phyloP scores from a whole-genome alignment of 2,888 invertebrate genomes.

The Lagria hirta region DNA sequence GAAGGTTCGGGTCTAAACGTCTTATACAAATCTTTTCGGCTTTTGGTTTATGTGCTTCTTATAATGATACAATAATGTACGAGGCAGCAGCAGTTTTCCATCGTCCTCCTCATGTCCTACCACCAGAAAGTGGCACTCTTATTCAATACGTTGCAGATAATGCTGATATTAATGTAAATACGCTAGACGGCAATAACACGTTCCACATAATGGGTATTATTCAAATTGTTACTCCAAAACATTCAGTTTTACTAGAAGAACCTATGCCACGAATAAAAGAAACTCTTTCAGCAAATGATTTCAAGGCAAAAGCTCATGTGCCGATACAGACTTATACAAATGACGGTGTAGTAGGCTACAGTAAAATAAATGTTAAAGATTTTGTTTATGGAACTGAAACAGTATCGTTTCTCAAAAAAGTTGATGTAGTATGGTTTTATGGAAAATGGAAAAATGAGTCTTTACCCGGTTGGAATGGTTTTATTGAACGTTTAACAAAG shows the following conservation, averaged over 20 bases:
- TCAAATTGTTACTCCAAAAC: conserved; percentile 36
- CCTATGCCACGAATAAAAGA: conserved; percentile 25
- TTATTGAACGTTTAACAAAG: conserved; percentile 32
- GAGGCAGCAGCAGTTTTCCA: conserved; percentile 35
- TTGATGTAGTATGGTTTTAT: conserved; percentile 29
- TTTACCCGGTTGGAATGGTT: conserved; percentile 35
- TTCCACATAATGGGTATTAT: conserved; percentile 41
- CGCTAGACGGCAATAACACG: conserved; percentile 39
- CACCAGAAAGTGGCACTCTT: no score
- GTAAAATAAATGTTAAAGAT: background rate
- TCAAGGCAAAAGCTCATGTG: conserved; percentile 31
- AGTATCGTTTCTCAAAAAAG: background rate
- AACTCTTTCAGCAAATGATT: conserved; percentile 27
- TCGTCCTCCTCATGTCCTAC: no score
- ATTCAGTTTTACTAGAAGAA: conserved; percentile 30
- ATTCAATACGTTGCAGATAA: conserved; percentile 41
- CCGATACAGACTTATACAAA: conserved; percentile 24
- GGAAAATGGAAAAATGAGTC: conserved; percentile 23
- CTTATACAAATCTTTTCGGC: no score
- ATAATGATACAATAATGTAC: conserved; percentile 34
- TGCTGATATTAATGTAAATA: conserved; percentile 42
- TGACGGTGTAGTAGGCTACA: conserved; percentile 24
- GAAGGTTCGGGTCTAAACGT: conserved; percentile 33
- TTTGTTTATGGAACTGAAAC: background rate
- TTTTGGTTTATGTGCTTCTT: conserved; percentile 33